These are phyloP conservation scores for Sebastes steindachneri DNA, from an alignment of 2,797 vertebrate genomes.

Conservation along the genomic window DNA sequence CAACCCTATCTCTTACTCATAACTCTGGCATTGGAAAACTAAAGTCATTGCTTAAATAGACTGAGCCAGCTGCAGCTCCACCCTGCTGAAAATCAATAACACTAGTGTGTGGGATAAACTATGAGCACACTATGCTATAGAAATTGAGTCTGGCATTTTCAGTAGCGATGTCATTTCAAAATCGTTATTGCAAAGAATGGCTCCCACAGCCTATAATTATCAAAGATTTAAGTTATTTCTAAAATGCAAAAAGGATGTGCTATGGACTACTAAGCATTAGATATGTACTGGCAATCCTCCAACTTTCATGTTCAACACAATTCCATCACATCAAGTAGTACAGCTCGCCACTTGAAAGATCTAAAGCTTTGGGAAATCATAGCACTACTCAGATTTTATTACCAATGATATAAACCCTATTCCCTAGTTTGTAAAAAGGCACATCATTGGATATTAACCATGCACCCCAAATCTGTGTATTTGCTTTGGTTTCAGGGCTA, in stretches of 20 bases:
- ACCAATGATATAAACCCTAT: not conserved
- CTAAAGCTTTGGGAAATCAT: not conserved
- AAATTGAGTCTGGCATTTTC: constrained; percentile 22
- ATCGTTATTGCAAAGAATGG: not conserved
- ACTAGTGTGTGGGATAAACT: constrained; percentile 11
- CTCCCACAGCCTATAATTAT: not conserved
- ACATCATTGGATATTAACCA: not conserved
- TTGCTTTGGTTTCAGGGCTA: too few species aligned
- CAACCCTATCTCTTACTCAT: constrained; percentile 41
- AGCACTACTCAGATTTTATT: not conserved
- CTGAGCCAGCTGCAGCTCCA: constrained; percentile 27
- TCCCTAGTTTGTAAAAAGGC: not conserved
- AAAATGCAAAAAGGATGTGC: not conserved
- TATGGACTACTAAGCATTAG: not conserved
- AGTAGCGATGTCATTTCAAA: not conserved
- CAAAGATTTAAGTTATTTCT: constrained; percentile 9
- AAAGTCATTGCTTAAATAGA: constrained; percentile 9
- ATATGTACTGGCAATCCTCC: not conserved
- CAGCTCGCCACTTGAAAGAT: not conserved
- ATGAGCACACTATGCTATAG: not conserved
- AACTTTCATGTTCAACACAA: not conserved
- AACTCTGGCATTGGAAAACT: constrained; percentile 3
- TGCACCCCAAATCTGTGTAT: not conserved
- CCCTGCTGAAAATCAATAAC: constrained; percentile 16
- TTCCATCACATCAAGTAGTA: not conserved